Evolutionary conservation across 2,113 vertebrate species (phyloP).

Genomic region (Erythrocebus patas): DNA sequence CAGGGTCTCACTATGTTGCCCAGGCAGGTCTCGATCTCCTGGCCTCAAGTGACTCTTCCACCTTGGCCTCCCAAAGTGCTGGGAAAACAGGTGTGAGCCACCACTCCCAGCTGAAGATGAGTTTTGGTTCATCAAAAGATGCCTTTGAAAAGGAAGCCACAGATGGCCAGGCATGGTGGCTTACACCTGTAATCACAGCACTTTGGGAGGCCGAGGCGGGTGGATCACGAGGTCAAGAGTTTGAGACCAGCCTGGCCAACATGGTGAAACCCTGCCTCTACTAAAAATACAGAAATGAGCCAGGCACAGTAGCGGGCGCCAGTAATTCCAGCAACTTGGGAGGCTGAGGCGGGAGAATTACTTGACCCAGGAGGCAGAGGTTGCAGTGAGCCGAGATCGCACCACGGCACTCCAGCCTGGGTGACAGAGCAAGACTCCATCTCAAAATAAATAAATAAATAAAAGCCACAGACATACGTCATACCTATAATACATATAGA

Average conservation of each 20-base stretch:
- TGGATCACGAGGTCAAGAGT: neutral
- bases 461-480: neutral
- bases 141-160: neutral
- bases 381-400: neutral
- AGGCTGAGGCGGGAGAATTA: neutral
- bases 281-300: neutral
- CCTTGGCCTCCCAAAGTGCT: too few species aligned
- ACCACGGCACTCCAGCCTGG: neutral
- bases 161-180: neutral
- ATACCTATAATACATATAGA: neutral
- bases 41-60: too few species aligned
- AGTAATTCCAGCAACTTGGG: neutral
- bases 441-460: neutral
- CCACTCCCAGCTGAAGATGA: too few species aligned
- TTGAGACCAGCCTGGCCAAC: neutral
- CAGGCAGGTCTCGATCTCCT: too few species aligned
- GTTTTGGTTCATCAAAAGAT: neutral
- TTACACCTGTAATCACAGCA: neutral
- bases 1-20: too few species aligned
- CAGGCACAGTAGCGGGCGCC: too few species aligned
- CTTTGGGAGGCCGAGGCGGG: neutral
- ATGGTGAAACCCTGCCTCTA: neutral
- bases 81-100: too few species aligned
- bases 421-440: neutral
- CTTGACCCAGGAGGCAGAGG: neutral